These are phyloP conservation scores for Drosophila guanche DNA, from an alignment of 1,140 invertebrate species.

Conservation along the genomic window DNA sequence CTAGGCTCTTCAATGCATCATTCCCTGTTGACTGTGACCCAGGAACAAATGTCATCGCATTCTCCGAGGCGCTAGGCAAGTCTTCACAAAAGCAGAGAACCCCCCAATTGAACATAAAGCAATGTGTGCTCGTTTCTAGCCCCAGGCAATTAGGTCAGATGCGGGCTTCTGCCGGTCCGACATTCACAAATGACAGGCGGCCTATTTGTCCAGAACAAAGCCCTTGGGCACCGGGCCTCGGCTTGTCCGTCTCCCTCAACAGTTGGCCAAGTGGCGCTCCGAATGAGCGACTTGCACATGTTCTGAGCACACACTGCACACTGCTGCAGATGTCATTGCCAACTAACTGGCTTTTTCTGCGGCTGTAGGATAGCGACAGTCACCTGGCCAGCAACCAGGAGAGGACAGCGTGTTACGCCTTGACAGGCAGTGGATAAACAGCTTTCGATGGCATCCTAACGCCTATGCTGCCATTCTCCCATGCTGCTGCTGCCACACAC, in stretches of 20 bases:
- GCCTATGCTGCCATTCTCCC: background rate
- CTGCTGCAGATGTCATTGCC: slow-evolving; percentile 13
- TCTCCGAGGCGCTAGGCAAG: too few relatives aligned
- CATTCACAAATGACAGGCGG: too few relatives aligned
- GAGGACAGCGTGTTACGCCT: background rate
- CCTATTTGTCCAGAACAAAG: too few relatives aligned
- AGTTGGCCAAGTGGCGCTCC: background rate
- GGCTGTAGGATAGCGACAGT: background rate
- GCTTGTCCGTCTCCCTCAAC: background rate
- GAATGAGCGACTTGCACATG: background rate
- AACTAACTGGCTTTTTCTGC: background rate
- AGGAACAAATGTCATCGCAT: too few relatives aligned
- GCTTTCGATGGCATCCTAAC: too few relatives aligned
- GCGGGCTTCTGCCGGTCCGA: background rate
- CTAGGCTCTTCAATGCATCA: too few relatives aligned
- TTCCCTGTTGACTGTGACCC: too few relatives aligned
- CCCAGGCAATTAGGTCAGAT: background rate
- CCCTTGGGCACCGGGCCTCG: background rate
- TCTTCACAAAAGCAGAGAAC: too few relatives aligned
- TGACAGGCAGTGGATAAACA: slow-evolving; percentile 5
- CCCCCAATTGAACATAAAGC: too few relatives aligned
- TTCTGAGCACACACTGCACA: too few relatives aligned
- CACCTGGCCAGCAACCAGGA: background rate
- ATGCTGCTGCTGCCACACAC: too few relatives aligned
- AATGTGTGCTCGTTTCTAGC: background rate